These are phyloP conservation scores for Ceratina australensis DNA, from an alignment of 1,140 invertebrate genomes.

Conservation along the genomic window DNA sequence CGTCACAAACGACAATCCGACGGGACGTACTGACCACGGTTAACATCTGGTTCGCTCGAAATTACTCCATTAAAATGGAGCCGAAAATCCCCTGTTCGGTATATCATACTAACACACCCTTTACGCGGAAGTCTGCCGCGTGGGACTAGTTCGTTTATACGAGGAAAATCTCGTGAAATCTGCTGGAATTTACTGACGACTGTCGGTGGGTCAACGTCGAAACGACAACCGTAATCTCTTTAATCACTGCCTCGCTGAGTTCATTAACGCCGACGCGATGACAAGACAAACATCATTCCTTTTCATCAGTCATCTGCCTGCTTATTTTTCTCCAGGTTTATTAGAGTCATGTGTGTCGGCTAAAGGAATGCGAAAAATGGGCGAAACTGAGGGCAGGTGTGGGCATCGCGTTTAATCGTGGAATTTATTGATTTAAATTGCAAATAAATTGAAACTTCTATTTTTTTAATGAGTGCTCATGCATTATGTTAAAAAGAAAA, in stretches of 20 bases:
- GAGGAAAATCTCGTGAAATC: not conserved
- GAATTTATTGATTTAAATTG: no score
- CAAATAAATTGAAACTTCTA: no score
- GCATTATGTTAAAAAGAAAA: no score
- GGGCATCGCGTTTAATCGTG: no score
- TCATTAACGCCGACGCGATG: not conserved
- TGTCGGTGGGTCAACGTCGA: not conserved
- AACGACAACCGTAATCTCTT: constrained; percentile 4
- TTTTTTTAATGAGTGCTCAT: no score
- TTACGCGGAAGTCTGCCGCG: not conserved
- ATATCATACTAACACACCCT: no score
- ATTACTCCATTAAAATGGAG: constrained; percentile 26
- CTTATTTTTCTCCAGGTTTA: no score
- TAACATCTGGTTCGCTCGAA: not conserved
- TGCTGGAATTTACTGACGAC: not conserved
- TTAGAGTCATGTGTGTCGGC: no score
- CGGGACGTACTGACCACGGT: not conserved
- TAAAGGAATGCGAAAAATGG: no score
- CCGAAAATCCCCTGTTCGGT: not conserved
- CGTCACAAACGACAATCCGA: constrained; percentile 9
- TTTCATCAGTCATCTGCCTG: no score
- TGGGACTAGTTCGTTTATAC: no score
- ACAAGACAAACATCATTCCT: not conserved
- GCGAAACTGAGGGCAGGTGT: no score
- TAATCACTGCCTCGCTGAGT: not conserved